Conservation (phyloP, 2,797 vertebrate genomes). For the Pyrocephalus nanus region DNA sequence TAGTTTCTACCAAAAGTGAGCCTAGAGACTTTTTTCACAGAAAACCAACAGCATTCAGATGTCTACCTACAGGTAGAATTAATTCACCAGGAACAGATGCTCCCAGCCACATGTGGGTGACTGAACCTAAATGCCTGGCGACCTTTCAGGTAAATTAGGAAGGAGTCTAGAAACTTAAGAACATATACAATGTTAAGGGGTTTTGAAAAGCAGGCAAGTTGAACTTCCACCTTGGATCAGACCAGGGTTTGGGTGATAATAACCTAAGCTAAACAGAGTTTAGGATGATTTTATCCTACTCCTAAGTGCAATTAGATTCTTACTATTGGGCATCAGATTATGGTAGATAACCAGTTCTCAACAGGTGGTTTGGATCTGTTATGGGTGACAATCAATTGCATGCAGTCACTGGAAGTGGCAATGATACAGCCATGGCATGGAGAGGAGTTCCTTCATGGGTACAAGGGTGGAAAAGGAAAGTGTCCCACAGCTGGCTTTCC, state of each 20-base stretch:
- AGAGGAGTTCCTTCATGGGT: not conserved
- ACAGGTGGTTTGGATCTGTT: not conserved
- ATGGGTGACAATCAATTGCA: not conserved
- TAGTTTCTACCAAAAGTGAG: not conserved
- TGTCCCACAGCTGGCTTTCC: not conserved
- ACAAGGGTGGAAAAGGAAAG: not conserved
- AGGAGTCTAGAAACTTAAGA: not conserved
- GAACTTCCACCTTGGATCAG: not conserved
- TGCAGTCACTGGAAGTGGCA: not conserved
- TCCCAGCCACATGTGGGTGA: not conserved
- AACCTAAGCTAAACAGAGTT: not conserved
- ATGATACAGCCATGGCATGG: rapidly evolving
- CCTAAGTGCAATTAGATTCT: not conserved
- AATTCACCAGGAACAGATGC: not conserved
- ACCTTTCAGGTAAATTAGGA: not conserved
- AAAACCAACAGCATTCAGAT: not conserved
- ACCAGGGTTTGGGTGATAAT: not conserved
- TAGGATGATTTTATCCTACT: not conserved
- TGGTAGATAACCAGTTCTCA: not conserved
- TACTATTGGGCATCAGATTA: not conserved
- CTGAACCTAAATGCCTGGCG: not conserved
- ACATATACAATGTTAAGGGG: not conserved
- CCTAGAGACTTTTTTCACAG: not conserved
- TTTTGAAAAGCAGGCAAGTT: not conserved
- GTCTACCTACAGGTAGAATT: not conserved